Conservation (phyloP, 2,797 vertebrate genomes). For the Ceyx erithaca region DNA sequence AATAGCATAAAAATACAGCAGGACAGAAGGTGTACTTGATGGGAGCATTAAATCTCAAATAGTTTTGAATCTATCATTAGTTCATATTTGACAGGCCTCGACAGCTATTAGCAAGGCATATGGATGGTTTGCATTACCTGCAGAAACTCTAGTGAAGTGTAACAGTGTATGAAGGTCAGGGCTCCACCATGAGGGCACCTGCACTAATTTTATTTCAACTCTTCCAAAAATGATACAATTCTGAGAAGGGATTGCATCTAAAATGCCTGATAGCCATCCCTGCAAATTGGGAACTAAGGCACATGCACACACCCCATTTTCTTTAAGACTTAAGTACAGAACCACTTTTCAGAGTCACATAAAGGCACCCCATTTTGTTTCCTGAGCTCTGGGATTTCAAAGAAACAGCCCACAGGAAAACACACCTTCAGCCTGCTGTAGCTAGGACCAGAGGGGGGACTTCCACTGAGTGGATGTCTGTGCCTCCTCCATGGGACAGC, state of each 20-base stretch:
- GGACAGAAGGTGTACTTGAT: not conserved
- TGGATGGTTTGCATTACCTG: not conserved
- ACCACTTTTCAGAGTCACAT: not conserved
- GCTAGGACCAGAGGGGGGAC: not conserved
- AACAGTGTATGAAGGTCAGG: not conserved
- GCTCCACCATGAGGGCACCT: not conserved
- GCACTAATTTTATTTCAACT: not conserved
- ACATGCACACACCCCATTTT: not conserved
- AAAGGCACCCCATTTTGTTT: not conserved
- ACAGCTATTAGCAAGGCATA: not conserved
- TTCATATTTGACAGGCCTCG: not conserved
- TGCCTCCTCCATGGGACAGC: not conserved
- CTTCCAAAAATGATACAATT: not conserved
- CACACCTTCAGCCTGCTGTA: not conserved
- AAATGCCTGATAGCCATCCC: not conserved
- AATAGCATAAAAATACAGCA: slow-evolving; percentile 1
- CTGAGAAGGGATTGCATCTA: not conserved
- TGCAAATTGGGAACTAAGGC: not conserved
- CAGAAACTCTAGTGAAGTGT: not conserved
- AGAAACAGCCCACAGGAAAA: not conserved
- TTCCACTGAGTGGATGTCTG: not conserved
- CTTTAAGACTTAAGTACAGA: not conserved
- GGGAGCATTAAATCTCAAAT: not conserved
- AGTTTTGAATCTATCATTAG: not conserved
- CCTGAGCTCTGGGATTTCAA: not conserved